A percentile compares a stretch with the other conserved stretches of the same genome.
These are phyloP conservation scores for Seira ritae DNA, from an alignment of 2,888 invertebrate genomes.

Conservation along the genomic window DNA sequence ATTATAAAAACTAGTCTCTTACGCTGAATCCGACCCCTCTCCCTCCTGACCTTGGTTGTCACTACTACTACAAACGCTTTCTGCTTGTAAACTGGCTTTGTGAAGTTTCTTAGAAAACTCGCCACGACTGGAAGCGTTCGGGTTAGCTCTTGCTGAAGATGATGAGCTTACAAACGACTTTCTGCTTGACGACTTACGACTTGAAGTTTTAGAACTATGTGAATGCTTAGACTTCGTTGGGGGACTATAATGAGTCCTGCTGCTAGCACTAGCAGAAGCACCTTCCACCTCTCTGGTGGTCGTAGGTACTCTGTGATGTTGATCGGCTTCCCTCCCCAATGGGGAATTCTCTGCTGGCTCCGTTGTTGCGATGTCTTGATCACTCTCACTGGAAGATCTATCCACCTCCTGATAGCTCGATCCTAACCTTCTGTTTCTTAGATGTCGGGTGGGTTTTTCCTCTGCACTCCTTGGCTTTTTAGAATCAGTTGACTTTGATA, in stretches of 20 bases:
- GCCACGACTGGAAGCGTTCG: slow-evolving; percentile 25
- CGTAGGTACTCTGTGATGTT: slow-evolving; percentile 48
- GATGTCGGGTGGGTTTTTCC: slow-evolving; percentile 27
- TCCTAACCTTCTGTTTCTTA: slow-evolving; percentile 46
- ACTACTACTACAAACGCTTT: slow-evolving; percentile 14
- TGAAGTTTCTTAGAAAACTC: slow-evolving; percentile 31
- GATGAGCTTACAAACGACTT: slow-evolving; percentile 22
- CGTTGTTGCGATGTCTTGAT: slow-evolving; percentile 69
- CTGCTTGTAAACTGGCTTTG: slow-evolving; percentile 10
- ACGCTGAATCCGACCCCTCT: slow-evolving; percentile 54
- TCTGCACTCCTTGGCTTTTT: slow-evolving; percentile 11
- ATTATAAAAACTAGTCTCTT: slow-evolving; percentile 28
- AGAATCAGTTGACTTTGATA: slow-evolving; percentile 15
- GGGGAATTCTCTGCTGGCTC: slow-evolving; percentile 66
- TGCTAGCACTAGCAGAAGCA: slow-evolving; percentile 53
- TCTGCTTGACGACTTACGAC: slow-evolving; percentile 38
- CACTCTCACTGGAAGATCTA: slow-evolving; percentile 65
- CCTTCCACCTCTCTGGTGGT: slow-evolving; percentile 50
- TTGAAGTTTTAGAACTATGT: slow-evolving; percentile 36
- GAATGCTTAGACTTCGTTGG: slow-evolving; percentile 44
- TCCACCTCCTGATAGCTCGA: slow-evolving; percentile 47
- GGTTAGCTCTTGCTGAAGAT: slow-evolving; percentile 4
- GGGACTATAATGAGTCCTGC: slow-evolving; percentile 45
- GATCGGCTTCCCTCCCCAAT: slow-evolving; percentile 62
- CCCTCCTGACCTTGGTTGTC: slow-evolving; percentile 34